Evolutionary conservation across 2,888 invertebrate genomes (phyloP).

Genomic region (Oxystoma pomonae): DNA sequence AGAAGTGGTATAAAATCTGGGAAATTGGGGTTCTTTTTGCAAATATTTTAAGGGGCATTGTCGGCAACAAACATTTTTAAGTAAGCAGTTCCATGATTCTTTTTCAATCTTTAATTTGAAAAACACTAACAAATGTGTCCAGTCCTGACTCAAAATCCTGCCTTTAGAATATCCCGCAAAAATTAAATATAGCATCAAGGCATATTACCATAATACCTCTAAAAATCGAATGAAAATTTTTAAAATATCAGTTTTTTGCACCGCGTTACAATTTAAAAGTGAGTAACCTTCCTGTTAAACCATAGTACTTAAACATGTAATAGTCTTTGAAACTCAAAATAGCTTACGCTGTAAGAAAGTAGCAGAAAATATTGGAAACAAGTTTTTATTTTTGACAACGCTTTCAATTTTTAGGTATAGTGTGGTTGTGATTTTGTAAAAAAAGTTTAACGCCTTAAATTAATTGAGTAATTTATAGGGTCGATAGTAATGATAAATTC

Average conservation of each 20-base stretch:
- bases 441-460: not conserved
- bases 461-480: not conserved
- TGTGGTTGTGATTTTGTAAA: not conserved
- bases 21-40: no score
- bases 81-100: no score
- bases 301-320: not conserved
- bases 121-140: no score
- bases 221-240: not conserved
- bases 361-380: no score
- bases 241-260: not conserved
- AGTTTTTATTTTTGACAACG: not conserved
- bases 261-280: not conserved
- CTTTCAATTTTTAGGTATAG: not conserved
- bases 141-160: no score
- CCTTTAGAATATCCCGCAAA: not conserved
- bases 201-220: not conserved
- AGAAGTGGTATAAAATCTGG: no score
- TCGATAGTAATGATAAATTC: not conserved
- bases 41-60: no score
- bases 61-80: no score
- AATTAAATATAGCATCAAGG: not conserved
- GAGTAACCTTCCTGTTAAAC: not conserved
- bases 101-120: no score
- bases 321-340: not conserved
- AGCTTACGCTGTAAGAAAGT: not conserved